Evolutionary conservation across 2,797 vertebrate species (phyloP), one percentile per base, ranked within the genome.

Genomic region (Acropternis orthonyx): DNA sequence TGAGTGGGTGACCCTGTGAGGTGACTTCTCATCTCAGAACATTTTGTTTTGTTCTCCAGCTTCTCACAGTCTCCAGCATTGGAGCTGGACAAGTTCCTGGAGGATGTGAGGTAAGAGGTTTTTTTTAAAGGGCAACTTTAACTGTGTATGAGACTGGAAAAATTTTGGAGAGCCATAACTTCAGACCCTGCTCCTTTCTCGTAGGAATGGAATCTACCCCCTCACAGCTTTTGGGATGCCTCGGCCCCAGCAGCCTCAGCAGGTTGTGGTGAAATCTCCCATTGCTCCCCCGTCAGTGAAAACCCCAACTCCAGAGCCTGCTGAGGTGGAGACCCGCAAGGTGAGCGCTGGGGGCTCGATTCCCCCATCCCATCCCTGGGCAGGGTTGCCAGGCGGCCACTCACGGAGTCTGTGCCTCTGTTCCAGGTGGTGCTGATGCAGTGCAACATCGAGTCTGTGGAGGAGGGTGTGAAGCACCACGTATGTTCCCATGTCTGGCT

Each of bases 61-160:
- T 99, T 99, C 78, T 99, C 99, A 19, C 99, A 99, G 62, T 99
- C 99, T 91, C 99, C 99, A 90, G 99, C 99, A 2, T 96, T 99
- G 72, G 99, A 99, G 97, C 93, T 99, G 93, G 99, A 99, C 97
- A 99, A 99, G 94, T 99, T 99, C 97, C 98, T 99, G 86, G 99
- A 99, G 97, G 99, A 99, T 88, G 99, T 99, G 55, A 98, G 99
- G 99, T 99, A 92, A 97, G 97, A 63, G 52, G 30, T 12, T 4
- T 36, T 69, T 54, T 65, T 52, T 32, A 18, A 85, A 62, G 15
- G 65, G 28, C 19, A 63, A 9, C 27, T 93, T 85, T 21, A 61
- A 16, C 13, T 27, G 10, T 30, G 16, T 36, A 36, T n/a, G 48
- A 67, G 37, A 52, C 32, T 55, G 36, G 48, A 63, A 78, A 18